Percentiles rank a stretch among this genome's conserved stretches.
Evolutionary conservation across 2,888 invertebrate genomes (phyloP).

Genomic region (Tachina lurida): DNA sequence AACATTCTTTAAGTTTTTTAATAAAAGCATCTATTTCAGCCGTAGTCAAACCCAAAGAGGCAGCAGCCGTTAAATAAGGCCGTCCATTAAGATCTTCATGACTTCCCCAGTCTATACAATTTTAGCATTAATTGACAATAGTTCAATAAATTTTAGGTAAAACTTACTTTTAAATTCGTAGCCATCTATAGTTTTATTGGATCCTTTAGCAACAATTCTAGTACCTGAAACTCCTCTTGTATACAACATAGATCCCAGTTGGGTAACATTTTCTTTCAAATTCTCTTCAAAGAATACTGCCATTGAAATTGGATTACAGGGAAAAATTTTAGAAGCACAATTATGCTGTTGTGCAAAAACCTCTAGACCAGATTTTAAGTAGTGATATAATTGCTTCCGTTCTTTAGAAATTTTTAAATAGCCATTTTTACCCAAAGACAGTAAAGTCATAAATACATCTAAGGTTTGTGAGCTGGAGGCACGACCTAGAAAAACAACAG

Average conservation of each 20-base stretch:
- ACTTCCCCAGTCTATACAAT: constrained; percentile 87
- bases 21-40: constrained; percentile 88
- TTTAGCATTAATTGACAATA: constrained; percentile 1
- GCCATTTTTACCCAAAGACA: constrained; percentile 87
- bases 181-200: constrained; percentile 84
- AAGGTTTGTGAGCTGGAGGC: constrained; percentile 88
- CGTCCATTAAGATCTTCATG: constrained; percentile 83
- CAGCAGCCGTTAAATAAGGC: constrained; percentile 90
- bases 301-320: constrained; percentile 88
- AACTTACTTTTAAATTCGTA: constrained; percentile 85
- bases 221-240: constrained; percentile 89
- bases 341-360: constrained; percentile 85
- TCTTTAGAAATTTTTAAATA: constrained; percentile 86
- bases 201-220: constrained; percentile 85
- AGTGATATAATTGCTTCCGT: constrained; percentile 86
- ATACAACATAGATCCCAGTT: constrained; percentile 89
- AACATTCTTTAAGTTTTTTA: constrained; percentile 85
- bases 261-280: constrained; percentile 69
- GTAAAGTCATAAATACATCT: constrained; percentile 90
- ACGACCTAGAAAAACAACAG: constrained; percentile 83
- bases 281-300: constrained; percentile 83
- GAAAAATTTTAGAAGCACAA: constrained; percentile 82
- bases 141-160: constrained; percentile 1
- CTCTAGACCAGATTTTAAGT: constrained; percentile 85
- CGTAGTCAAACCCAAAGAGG: constrained; percentile 87